Base-by-base conservation (phyloP, 2,888 invertebrate genomes). In the Drosophila nr. perissopoda region DNA sequence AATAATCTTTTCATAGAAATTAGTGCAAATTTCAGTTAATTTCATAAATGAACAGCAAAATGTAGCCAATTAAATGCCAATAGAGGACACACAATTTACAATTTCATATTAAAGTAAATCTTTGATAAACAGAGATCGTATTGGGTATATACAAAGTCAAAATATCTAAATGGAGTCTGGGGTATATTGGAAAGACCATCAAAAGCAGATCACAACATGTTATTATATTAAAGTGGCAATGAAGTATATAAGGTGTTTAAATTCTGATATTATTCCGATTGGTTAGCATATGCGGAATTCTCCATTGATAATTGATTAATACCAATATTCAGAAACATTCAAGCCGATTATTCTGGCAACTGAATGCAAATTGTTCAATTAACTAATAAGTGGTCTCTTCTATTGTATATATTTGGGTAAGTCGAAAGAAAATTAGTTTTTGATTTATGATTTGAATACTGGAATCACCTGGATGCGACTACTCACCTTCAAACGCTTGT, bases 401-500 rank as follows among this genome's bases (percentile, higher is more conserved):
- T 38, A 36, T 51, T 42, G 49, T n/a, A 18, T 34, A 27, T 10
- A 38, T 45, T 53, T 27, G 40, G 38, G 29, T 40, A 21, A 57
- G 56, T 38, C 27, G n/a, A 56, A 29, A 54, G 27, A 54, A 27
- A 54, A 27, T 54, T n/a, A 25, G 27, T 56, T 38, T 29, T 27
- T 13, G 11, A 5, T 38, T 27, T 6, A 29, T 38, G 38, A 56
- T 36, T 54, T 11, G 18, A 7, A 33, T 33, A 8, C 13, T 13
- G n/a, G 5, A 13, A 36, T n/a, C 27, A 27, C 2, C 25, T 8
- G 42, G 16, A 10, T 21, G 29, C 18, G 21, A 21, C 2, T n/a
- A 75, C 89, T 77, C 83, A 97, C 97, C 95, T 98, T 98, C 93
- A 99, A 95, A 87, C 96, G 95, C 94, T 99, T 99, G 93, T 98